Percentiles rank a stretch among this genome's conserved stretches.
Conservation (phyloP, 2,797 vertebrate genomes). For the Enteromius argenteus region DNA sequence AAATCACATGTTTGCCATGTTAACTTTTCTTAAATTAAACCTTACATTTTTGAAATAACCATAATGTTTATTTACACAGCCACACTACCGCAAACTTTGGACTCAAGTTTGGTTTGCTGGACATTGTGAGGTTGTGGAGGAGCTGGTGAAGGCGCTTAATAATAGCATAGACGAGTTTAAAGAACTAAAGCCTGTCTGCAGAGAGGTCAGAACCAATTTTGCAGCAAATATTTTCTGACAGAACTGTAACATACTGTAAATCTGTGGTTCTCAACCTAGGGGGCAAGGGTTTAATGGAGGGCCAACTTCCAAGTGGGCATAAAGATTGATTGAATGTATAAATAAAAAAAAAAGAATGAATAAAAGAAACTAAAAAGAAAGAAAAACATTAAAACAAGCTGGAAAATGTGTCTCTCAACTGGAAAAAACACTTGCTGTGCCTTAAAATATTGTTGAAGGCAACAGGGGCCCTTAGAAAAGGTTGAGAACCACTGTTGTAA, state of each 20-base stretch:
- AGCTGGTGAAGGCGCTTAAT: slow-evolving; percentile 64
- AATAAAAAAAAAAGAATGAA: not conserved
- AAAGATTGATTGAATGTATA: not conserved
- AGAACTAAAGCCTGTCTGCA: slow-evolving; percentile 68
- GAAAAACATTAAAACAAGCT: not conserved
- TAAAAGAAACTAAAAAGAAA: not conserved
- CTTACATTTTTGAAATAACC: not conserved
- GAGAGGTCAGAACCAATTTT: slow-evolving; percentile 43
- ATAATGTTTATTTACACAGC: slow-evolving; percentile 57
- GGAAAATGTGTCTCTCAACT: not conserved
- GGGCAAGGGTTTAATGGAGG: not conserved
- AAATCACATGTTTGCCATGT: not conserved
- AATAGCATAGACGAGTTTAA: slow-evolving; percentile 54
- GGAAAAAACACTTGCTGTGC: not conserved
- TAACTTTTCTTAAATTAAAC: not conserved
- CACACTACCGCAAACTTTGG: slow-evolving; percentile 65
- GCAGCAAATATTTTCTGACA: not conserved
- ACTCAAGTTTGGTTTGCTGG: slow-evolving; percentile 67
- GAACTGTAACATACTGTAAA: not conserved
- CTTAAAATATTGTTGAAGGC: not conserved
- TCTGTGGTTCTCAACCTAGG: not conserved
- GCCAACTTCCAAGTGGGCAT: not conserved
- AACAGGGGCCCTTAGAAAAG: not conserved
- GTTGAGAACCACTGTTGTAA: not conserved
- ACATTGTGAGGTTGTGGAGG: slow-evolving; percentile 59